Conservation (phyloP, 2,888 invertebrate genomes). For the Hemicrepidius hirtus region DNA sequence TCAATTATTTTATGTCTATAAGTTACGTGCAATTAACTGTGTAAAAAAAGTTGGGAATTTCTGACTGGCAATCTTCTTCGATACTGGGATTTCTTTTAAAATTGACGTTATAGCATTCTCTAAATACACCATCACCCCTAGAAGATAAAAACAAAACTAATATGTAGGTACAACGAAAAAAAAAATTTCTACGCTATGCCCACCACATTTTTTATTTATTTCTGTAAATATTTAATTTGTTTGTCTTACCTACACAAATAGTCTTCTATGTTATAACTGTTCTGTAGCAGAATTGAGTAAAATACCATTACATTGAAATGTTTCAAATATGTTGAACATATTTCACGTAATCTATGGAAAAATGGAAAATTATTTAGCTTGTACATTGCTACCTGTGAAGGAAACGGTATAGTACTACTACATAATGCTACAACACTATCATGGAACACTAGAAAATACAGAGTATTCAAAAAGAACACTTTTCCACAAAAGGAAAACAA, state of each 20-base stretch:
- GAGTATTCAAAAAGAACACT: too few relatives aligned
- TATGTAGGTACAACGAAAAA: neutral
- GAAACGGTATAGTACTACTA: too few relatives aligned
- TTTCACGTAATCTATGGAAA: constrained; percentile 50
- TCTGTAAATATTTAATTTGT: too few relatives aligned
- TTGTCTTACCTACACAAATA: constrained; percentile 55
- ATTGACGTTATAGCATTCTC: constrained; percentile 34
- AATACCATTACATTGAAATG: constrained; percentile 35
- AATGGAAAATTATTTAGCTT: neutral
- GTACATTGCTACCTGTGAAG: too few relatives aligned
- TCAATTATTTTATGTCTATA: too few relatives aligned
- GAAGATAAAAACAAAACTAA: too few relatives aligned
- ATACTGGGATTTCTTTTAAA: neutral
- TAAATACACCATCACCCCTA: constrained; percentile 38
- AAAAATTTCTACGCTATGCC: neutral
- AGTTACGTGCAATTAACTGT: neutral
- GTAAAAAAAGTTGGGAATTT: neutral
- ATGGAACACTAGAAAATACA: too few relatives aligned
- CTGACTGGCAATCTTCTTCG: neutral
- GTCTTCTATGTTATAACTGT: constrained; percentile 37
- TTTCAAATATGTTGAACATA: constrained; percentile 51
- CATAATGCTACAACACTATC: too few relatives aligned
- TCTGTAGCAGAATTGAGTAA: constrained; percentile 28
- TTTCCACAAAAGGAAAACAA: too few relatives aligned
- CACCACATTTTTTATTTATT: too few relatives aligned